Evolutionary conservation across 2,888 invertebrate genomes (phyloP).

Genomic region (Lucinisca nassula): DNA sequence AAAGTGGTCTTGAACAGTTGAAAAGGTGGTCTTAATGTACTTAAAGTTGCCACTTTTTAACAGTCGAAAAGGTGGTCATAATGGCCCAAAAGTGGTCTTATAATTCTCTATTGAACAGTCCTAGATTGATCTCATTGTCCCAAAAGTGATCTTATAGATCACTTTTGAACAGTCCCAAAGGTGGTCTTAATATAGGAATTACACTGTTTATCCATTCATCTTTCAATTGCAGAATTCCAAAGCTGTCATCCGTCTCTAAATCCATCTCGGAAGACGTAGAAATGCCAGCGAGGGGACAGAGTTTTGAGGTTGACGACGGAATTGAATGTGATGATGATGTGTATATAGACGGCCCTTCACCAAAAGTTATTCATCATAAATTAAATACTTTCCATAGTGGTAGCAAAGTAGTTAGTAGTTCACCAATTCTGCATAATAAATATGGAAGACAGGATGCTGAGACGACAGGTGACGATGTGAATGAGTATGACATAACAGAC

Average conservation of each 20-base stretch:
- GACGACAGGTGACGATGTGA: neutral
- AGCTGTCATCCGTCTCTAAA: conserved; percentile 23
- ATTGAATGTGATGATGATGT: conserved; percentile 80
- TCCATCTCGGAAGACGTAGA: conserved; percentile 66
- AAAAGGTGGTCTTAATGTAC: too few species aligned
- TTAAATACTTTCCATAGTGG: neutral
- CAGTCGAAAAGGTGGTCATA: too few species aligned
- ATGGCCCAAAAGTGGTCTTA: too few species aligned
- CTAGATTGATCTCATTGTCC: too few species aligned
- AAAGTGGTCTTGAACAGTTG: too few species aligned
- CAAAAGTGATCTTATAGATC: too few species aligned
- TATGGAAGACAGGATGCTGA: neutral
- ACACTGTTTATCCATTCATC: too few species aligned
- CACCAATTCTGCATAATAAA: conserved; percentile 7
- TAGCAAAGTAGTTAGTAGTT: neutral
- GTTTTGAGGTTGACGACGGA: conserved; percentile 70
- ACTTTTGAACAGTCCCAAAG: too few species aligned
- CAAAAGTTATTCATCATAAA: conserved; percentile 61
- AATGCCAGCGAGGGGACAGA: conserved; percentile 30
- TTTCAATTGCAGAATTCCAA: conserved; percentile 63
- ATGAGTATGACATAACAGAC: neutral
- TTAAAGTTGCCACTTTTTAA: too few species aligned
- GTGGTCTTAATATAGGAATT: too few species aligned
- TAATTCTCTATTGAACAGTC: too few species aligned
- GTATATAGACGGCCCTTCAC: conserved; percentile 61